These are phyloP conservation scores for Stegophylla sp. DNA, from an alignment of 2,888 invertebrate genomes.

Conservation along the genomic window DNA sequence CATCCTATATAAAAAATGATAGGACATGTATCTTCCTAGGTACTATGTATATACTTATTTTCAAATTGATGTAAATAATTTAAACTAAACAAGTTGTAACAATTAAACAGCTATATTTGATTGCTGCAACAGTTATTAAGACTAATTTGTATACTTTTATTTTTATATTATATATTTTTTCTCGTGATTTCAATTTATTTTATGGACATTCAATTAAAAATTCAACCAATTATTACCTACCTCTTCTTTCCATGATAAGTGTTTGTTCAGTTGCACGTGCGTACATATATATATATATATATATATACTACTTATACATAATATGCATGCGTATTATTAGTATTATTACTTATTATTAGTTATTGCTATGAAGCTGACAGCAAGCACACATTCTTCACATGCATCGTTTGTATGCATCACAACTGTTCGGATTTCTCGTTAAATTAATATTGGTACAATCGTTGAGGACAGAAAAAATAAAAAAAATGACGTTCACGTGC, in stretches of 20 bases:
- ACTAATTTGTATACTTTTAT: background rate
- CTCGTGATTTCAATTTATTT: background rate
- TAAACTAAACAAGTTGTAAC: background rate
- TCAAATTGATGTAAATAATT: too few relatives aligned
- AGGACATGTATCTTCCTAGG: too few relatives aligned
- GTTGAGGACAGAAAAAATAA: constrained; percentile 9
- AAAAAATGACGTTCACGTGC: background rate
- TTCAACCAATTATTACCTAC: constrained; percentile 23
- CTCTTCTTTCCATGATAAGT: constrained; percentile 32
- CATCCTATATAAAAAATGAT: too few relatives aligned
- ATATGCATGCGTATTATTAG: too few relatives aligned
- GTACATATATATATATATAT: background rate
- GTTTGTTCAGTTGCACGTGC: constrained; percentile 2
- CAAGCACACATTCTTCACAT: constrained; percentile 18
- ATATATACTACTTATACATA: constrained; percentile 13
- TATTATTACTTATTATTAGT: background rate
- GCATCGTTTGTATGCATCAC: constrained; percentile 4
- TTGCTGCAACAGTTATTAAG: background rate
- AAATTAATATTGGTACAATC: constrained; percentile 19
- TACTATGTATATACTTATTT: too few relatives aligned
- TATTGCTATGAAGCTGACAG: background rate
- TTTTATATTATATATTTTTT: background rate
- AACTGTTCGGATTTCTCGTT: constrained; percentile 24
- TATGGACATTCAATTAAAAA: constrained; percentile 40
- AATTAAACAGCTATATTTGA: background rate